Evolutionary conservation across 2,888 invertebrate species (phyloP).

Genomic region (Drosophila ochracea): DNA sequence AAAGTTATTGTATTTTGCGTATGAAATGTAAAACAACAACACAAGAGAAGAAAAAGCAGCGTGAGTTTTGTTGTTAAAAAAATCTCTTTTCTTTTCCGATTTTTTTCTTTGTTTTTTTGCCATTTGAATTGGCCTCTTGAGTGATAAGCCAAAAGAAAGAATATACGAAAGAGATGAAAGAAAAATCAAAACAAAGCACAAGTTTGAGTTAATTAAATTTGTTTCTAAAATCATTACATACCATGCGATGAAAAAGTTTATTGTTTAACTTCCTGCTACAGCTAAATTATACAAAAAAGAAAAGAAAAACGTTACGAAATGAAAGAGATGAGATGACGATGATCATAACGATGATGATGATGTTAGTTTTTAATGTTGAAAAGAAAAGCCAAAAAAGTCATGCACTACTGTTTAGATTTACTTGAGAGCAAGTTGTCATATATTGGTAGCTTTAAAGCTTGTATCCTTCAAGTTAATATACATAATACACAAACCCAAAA

Average conservation of each 20-base stretch:
- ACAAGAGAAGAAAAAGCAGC: conserved; percentile 47
- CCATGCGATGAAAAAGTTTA: conserved; percentile 34
- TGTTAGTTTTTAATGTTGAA: conserved; percentile 75
- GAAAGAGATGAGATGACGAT: conserved; percentile 12
- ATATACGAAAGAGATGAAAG: not conserved
- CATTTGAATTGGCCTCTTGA: conserved; percentile 57
- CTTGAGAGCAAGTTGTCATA: conserved; percentile 75
- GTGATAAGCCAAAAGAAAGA: conserved; percentile 57
- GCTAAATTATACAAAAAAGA: conserved; percentile 50
- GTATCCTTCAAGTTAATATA: conserved; percentile 74
- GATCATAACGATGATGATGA: conserved; percentile 9
- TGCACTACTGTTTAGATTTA: conserved; percentile 76
- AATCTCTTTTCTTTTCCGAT: conserved; percentile 19
- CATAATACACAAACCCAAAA: conserved; percentile 36
- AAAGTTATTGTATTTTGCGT: conserved; percentile 76
- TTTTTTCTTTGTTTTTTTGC: conserved; percentile 27
- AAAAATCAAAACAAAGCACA: conserved; percentile 30
- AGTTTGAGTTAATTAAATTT: conserved; percentile 33
- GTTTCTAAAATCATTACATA: conserved; percentile 28
- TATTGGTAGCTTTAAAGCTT: conserved; percentile 79
- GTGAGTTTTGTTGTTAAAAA: conserved; percentile 71
- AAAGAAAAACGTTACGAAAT: conserved; percentile 21
- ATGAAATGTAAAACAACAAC: conserved; percentile 32
- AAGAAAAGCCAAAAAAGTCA: conserved; percentile 79
- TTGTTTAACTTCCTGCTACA: conserved; percentile 64